phyloP scores from a whole-genome alignment of 2,797 vertebrate genomes.

The Psittacula derbiana region DNA sequence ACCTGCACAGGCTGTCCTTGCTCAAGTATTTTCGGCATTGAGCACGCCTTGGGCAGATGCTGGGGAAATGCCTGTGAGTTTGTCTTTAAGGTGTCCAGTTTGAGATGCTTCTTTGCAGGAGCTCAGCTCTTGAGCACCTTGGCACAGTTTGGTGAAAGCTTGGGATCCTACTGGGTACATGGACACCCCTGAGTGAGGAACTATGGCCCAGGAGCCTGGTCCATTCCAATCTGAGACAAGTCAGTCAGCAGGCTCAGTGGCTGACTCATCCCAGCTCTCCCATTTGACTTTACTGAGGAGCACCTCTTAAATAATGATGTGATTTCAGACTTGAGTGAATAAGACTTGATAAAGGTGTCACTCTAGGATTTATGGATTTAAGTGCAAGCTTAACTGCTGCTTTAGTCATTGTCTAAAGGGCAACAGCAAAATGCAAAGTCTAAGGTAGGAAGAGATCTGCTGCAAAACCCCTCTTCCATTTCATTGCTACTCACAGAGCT shows the following conservation, averaged over 20 bases:
- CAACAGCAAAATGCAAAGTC: not conserved
- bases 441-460: not conserved
- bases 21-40: not conserved
- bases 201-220: fast-evolving
- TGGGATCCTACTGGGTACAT: not conserved
- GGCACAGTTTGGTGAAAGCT: not conserved
- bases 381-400: not conserved
- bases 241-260: not conserved
- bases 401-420: not conserved
- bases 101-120: not conserved
- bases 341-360: not conserved
- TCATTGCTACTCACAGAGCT: not conserved
- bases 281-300: not conserved
- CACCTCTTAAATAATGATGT: not conserved
- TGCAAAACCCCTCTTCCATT: not conserved
- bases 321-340: not conserved
- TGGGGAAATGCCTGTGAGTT: not conserved
- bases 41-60: not conserved
- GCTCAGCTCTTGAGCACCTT: not conserved
- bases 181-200: not conserved
- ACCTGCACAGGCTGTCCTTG: not conserved
- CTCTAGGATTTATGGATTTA: slow-evolving; percentile 1
- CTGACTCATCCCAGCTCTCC: slow-evolving; percentile 7
- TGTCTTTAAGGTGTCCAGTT: not conserved
- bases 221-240: not conserved